These are phyloP conservation scores for Upupa epops DNA, from an alignment of 2,113 vertebrate genomes.

Conservation along the genomic window DNA sequence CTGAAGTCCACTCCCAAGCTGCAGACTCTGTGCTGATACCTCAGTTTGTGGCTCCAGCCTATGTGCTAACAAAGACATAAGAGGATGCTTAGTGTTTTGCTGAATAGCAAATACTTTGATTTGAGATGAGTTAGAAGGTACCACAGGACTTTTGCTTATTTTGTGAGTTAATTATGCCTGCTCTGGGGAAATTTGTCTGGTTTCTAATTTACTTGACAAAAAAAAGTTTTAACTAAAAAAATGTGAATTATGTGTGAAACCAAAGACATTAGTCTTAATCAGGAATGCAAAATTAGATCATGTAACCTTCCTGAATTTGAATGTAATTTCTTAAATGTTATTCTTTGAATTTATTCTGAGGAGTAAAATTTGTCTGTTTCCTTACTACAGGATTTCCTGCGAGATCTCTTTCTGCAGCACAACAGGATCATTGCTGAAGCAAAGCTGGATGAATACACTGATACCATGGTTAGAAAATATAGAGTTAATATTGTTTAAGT, in stretches of 20 bases:
- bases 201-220: not conserved
- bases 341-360: not conserved
- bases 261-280: not conserved
- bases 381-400: conserved; percentile 83
- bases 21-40: not conserved
- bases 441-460: conserved; percentile 91
- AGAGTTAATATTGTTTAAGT: not conserved
- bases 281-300: not conserved
- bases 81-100: not conserved
- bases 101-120: not conserved
- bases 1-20: not conserved
- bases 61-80: not conserved
- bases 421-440: conserved; percentile 78
- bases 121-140: not conserved
- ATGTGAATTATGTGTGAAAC: not conserved
- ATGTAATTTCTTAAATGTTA: not conserved
- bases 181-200: not conserved
- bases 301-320: not conserved
- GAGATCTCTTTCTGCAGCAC: conserved; percentile 87
- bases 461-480: conserved; percentile 83
- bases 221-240: not conserved
- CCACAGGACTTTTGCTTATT: not conserved
- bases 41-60: not conserved
- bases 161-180: not conserved
- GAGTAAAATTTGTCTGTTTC: not conserved